A percentile compares a stretch with the other conserved stretches of the same genome.
Evolutionary conservation across 2,797 vertebrate genomes (phyloP).

Genomic region (Aplochiton taeniatus): DNA sequence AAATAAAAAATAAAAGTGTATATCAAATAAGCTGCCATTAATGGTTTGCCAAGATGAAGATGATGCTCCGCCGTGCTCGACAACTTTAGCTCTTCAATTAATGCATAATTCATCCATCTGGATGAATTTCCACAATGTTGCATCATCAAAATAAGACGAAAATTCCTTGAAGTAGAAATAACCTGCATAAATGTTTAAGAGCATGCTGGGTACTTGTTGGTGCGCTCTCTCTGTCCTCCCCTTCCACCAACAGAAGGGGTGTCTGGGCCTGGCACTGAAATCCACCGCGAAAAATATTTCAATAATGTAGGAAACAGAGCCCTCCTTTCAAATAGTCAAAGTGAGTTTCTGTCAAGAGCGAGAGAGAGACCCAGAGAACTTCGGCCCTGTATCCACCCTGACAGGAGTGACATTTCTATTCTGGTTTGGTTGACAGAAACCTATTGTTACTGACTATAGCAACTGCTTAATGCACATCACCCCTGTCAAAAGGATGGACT

Average conservation of each 20-base stretch:
- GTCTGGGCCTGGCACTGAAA: conserved; percentile 60
- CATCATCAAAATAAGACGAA: conserved; percentile 74
- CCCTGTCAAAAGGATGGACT: conserved; percentile 60
- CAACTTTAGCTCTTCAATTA: conserved; percentile 64
- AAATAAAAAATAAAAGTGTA: conserved; percentile 35
- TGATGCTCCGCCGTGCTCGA: conserved; percentile 47
- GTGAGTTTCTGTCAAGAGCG: conserved; percentile 73
- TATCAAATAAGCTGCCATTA: conserved; percentile 38
- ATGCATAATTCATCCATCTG: conserved; percentile 72
- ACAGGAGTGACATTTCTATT: conserved; percentile 81
- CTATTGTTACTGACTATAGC: conserved; percentile 74
- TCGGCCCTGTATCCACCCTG: conserved; percentile 72
- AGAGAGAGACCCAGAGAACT: conserved; percentile 55
- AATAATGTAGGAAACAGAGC: conserved; percentile 77
- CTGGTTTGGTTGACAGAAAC: conserved; percentile 76
- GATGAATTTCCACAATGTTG: conserved; percentile 75
- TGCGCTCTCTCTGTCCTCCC: conserved; percentile 49
- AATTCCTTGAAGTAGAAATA: conserved; percentile 75
- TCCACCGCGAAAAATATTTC: conserved; percentile 74
- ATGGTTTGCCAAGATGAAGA: conserved; percentile 43
- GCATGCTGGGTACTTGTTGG: conserved; percentile 55
- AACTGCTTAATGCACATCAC: conserved; percentile 70
- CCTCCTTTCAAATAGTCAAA: conserved; percentile 75
- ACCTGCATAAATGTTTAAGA: conserved; percentile 75
- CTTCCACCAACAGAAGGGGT: conserved; percentile 48